Evolutionary conservation across 2,888 invertebrate genomes (phyloP), one percentile per base, ranked within the genome.

Genomic region (Lepas anatifera): DNA sequence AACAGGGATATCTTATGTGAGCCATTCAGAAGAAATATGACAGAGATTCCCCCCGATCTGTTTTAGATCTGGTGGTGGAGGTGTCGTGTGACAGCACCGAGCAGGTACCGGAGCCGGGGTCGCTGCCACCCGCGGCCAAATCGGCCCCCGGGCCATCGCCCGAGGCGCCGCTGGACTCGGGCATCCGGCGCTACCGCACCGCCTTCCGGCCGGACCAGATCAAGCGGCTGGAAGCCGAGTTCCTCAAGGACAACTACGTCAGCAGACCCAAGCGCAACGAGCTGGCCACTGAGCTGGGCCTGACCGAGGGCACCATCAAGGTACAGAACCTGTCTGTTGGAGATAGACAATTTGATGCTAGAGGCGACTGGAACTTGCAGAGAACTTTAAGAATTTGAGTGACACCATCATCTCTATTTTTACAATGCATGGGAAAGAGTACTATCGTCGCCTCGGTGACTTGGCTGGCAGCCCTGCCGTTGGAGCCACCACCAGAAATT

Each of bases 251-350:
- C 70, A 74, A 74, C 46, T 74, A 74, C 68, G 73, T 74, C 27
- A 74, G 73, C 67, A 67, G 74, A 22, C 74, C 74, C 4, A 52
- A 73, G 16, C 50, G 74, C 18, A 72, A 72, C 68, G 73, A 74
- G 43, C 68, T 74, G 68, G 74, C 74, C n/a, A 71, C 69, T 16
- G 72, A 74, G 50, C 70, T 74, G 11, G 68, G 69, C 16, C 70
- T 74, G 16, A 71, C 73, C 1, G 74, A 74, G 50, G 72, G 73
- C 32, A 74, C 74, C 8, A 74, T 74, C 48, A 74, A 74, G 70
- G 74, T 73, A n/a, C n/a, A n/a, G n/a, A n/a, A n/a, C n/a, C n/a
- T n/a, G n/a, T n/a, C n/a, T n/a, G n/a, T n/a, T n/a, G n/a, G n/a
- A n/a, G n/a, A n/a, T n/a, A n/a, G n/a, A n/a, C n/a, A n/a, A n/a